phyloP scores from a whole-genome alignment of 2,888 invertebrate species.

The Harpalus rubripes region DNA sequence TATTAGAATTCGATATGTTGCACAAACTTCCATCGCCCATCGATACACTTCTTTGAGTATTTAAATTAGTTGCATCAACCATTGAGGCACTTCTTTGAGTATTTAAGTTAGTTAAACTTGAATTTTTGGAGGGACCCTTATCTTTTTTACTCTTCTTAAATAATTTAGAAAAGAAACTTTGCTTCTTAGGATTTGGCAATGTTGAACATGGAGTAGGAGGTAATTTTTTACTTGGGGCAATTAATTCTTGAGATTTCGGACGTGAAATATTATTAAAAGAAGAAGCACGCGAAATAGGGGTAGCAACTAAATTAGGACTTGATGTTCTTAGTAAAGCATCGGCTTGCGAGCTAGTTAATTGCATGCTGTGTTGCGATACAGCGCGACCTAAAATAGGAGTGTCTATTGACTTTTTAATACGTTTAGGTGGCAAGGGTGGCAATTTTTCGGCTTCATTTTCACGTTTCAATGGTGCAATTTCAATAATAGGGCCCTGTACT shows the following conservation, averaged over 20 bases:
- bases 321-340: slow-evolving; percentile 70
- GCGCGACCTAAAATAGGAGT: slow-evolving; percentile 74
- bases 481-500: slow-evolving; percentile 77
- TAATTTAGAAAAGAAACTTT: slow-evolving; percentile 83
- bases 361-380: slow-evolving; percentile 69
- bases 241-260: slow-evolving; percentile 74
- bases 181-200: slow-evolving; percentile 81
- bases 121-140: slow-evolving; percentile 73
- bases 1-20: slow-evolving; percentile 64
- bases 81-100: slow-evolving; percentile 71
- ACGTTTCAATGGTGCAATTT: slow-evolving; percentile 79
- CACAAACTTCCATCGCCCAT: slow-evolving; percentile 57
- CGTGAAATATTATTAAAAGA: slow-evolving; percentile 72
- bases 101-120: slow-evolving; percentile 74
- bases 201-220: slow-evolving; percentile 78
- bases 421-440: slow-evolving; percentile 90
- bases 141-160: slow-evolving; percentile 81
- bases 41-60: slow-evolving; percentile 42
- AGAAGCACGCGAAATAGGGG: slow-evolving; percentile 72
- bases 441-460: slow-evolving; percentile 81
- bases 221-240: slow-evolving; percentile 80
- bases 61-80: not conserved
- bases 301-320: slow-evolving; percentile 70
- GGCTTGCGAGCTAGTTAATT: slow-evolving; percentile 70
- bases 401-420: slow-evolving; percentile 81